A percentile compares a stretch with the other conserved stretches of the same genome.
Evolutionary conservation across 2,888 invertebrate species (phyloP).

Genomic region (Phengaris alcon): DNA sequence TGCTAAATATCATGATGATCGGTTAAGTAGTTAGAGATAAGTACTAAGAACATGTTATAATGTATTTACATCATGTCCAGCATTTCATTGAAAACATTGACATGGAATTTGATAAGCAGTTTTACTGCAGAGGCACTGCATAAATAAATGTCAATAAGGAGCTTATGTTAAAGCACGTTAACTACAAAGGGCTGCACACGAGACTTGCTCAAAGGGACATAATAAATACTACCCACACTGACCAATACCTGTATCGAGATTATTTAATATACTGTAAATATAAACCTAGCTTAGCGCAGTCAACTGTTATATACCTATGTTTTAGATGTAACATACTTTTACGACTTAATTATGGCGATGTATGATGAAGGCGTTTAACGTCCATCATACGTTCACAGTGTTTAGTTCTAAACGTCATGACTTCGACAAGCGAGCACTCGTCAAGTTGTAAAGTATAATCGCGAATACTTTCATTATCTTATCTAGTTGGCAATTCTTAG

Average conservation of each 20-base stretch:
- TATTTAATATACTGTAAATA: constrained; percentile 24
- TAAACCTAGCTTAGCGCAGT: neutral
- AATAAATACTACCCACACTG: constrained; percentile 21
- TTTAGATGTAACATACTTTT: constrained; percentile 3
- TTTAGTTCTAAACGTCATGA: too few species aligned
- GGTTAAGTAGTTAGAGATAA: neutral
- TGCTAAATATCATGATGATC: too few species aligned
- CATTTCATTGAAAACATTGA: constrained; percentile 1
- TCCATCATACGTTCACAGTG: too few species aligned
- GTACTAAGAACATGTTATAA: neutral
- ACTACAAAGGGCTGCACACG: constrained; percentile 23
- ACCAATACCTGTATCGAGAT: constrained; percentile 2
- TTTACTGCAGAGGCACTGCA: constrained; percentile 19
- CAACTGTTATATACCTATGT: neutral
- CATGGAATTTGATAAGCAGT: constrained; percentile 16
- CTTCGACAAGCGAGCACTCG: too few species aligned
- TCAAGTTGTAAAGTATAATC: too few species aligned
- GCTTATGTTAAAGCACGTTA: constrained; percentile 11
- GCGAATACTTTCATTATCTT: too few species aligned
- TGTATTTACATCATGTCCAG: neutral
- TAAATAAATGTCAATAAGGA: constrained; percentile 28
- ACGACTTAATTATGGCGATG: neutral
- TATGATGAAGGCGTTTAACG: neutral
- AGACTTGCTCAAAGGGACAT: constrained; percentile 15
- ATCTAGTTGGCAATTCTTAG: too few species aligned